Evolutionary conservation across 2,797 vertebrate species (phyloP), one percentile per base, ranked within the genome.

Genomic region (Eulemur albifrons): DNA sequence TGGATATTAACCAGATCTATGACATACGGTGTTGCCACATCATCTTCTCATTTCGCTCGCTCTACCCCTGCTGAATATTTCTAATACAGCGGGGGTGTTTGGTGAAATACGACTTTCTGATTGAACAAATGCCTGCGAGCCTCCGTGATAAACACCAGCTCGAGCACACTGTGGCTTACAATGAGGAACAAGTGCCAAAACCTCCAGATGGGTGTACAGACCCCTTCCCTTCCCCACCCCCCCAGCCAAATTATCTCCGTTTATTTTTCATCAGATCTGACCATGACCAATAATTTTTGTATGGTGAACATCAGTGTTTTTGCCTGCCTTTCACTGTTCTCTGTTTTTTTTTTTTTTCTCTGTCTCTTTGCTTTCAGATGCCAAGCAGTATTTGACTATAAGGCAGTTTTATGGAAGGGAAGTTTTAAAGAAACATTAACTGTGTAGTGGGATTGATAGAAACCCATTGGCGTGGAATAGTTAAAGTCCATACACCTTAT

Each of bases 41-140:
- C 63, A 65, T 88, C 82, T 89, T 90, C 80, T 95, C 48, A 40
- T 61, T 67, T 43, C 0, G 3, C 80, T 52, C 2, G 6, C 67
- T 79, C 0, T 45, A 75, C 50, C 54, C 69, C 65, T 80, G 52
- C 89, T 1, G 7, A 17, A 21, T 6, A 8, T 97, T 97, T 95
- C 96, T 94, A 97, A 97, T 97, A 94, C 97, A 87, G 93, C 87
- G 30, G 82, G 97, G 80, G 95, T 96, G 96, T 97, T 94, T 18
- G 76, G 95, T 97, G 97, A 97, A 97, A 98, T 97, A 98, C 14
- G 87, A 45, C 57, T 95, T 95, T 54, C 4, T 43, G 54, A 70
- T 6, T 23, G 92, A 59, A 25, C n/a, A 67, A 54, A 57, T 30
- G 75, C 45, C 91, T 76, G 73, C 0, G 0, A 57, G 85, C 18